Evolutionary conservation across 23 tunicate genomes (phyloP), one percentile per base, ranked within the genome.

Genomic region (Botrylloides violaceus): DNA sequence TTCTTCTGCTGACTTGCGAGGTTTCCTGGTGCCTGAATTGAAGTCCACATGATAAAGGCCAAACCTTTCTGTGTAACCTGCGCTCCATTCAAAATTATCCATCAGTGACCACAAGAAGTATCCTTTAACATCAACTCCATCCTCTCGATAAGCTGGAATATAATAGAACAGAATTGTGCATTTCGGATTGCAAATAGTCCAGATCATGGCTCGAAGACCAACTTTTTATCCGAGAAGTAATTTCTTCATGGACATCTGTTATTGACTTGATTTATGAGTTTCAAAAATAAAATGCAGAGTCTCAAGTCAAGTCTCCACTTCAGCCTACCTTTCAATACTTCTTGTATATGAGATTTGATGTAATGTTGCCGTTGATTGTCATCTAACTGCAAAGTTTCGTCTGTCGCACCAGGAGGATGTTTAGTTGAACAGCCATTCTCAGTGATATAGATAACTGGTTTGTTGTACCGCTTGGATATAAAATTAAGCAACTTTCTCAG

Each of bases 61-160:
- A 37, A 88, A 88, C 19, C 89, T 64, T 39, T 88, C 96, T 4
- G 88, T 82, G 73, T 82, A 82, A 3, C 96, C 96, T 6, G 88
- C 96, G 22, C 71, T 76, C 96, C 96, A 88, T 38, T 88, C 96
- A 36, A 88, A 88, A 66, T 88, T 88, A 58, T 88, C 96, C 80
- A 88, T 71, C 66, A 88, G 66, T 25, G 96, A 56, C 96, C 96
- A 88, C 3, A 78, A 23, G 59, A 72, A 88, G 65, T 82, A 88
- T 1, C 96, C 96, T 47, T 60, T 34, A 56, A 88, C 56, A 25
- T 82, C 75, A 12, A 88, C 96, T n/a, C 88, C 84, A 36, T 88
- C 96, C 4, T 66, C 57, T 43, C 60, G 25, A 66, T 82, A 64
- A 72, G 96, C 96, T 87, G 78, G 3, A 34, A 75, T 72, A 12